Evolutionary conservation across 2,113 vertebrate genomes (phyloP), one percentile per base, ranked within the genome.

Genomic region (Mungos mungo): DNA sequence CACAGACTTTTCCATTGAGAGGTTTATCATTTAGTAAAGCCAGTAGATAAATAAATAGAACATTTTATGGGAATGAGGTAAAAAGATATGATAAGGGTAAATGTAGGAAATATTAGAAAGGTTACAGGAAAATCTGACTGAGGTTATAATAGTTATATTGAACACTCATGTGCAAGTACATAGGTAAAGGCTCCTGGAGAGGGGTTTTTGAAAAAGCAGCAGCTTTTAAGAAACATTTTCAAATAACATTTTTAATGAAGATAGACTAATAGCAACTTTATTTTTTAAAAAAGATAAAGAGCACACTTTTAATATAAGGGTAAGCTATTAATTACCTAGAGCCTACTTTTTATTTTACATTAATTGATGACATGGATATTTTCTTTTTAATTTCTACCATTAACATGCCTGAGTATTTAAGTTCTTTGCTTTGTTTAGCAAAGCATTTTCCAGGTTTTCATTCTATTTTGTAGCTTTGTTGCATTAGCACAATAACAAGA

Each of bases 381-480:
- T 96, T 93, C 66, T 94, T 83, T 97, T 92, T 50, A 5, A 47
- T 84, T 89, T 88, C 52, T 92, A 57, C 31, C 27, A 79, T 89
- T 93, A 92, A 81, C 3, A 47, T 96, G n/a, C 31, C 65, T 18
- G 76, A 94, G 19, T 74, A 89, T 71, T 90, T 90, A 82, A 12
- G 23, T 91, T 80, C 9, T 47, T 93, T 72, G 45, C 27, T 97
- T 94, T 96, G 45, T 95, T 92, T 96, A 91, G 41, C 52, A 90
- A 96, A 82, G 18, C 71, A 84, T 89, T 97, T 97, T 95, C 50
- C 97, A 74, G 69, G 63, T 87, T 82, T 77, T 31, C 33, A 13
- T 88, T 97, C 54, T 65, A 15, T 15, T 88, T 97, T 91, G 7
- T 45, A 57, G 19, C 41, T 74, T 94, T 83, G 31, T 4, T 66